Evolutionary conservation across 2,888 invertebrate species (phyloP), one percentile per base, ranked within the genome.

Genomic region (Euzophera pinguis): DNA sequence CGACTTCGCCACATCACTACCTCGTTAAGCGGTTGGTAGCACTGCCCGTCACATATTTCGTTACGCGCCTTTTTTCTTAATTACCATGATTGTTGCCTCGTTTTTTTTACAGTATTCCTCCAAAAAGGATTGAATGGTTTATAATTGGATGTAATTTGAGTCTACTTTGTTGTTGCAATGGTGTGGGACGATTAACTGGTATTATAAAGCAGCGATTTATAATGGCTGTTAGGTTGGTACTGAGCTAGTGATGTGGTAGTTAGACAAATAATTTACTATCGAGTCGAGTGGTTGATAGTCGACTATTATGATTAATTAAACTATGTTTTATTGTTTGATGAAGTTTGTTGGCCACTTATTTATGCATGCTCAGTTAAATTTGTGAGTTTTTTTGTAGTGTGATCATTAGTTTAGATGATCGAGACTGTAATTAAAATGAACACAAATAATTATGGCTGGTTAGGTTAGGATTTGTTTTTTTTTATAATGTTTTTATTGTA

Each of bases 141-240:
- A 86, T 90, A 90, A 90, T 90, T 90, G 89, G 86, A 78, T 87
- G 89, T 90, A 89, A 89, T 89, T 84, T 81, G 85, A 86, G 79
- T 75, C 72, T 78, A 84, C 81, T 85, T 88, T 84, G 87, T 82
- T 81, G 81, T 78, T 67, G 75, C 72, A 75, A 71, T 63, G 73
- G 74, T 79, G 74, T 79, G 72, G 75, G 69, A 75, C 77, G 79
- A 79, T 78, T 82, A 82, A 78, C 74, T 75, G 74, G 72, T 71
- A 73, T 75, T 78, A 75, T 77, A 76, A 78, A 79, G 70, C 70
- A 76, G 78, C 75, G 74, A 81, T 82, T 82, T 81, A 76, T 75
- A 73, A 74, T 74, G 72, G 71, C 71, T 69, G 73, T 75, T 71
- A 70, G 67, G 79, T 78, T 79, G 73, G 81, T 78, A 71, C 69